A percentile compares a stretch with the other conserved stretches of the same genome.
phyloP scores from a whole-genome alignment of 2,888 invertebrate genomes.

The Pterostichus madidus region DNA sequence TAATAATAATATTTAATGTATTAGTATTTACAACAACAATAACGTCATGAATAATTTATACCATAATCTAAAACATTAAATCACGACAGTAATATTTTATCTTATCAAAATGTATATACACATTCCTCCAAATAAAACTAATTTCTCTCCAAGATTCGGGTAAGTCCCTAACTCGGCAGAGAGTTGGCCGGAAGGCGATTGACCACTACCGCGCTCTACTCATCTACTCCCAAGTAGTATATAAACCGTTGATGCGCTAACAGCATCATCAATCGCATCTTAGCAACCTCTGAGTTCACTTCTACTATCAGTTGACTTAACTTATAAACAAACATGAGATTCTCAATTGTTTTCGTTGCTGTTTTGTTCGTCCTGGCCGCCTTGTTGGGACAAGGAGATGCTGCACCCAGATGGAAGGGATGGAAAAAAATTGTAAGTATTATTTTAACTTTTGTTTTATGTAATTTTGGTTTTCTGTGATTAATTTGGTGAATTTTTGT shows the following conservation, averaged over 20 bases:
- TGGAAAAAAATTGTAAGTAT: conserved; percentile 72
- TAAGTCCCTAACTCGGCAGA: neutral
- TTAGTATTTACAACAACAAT: no score
- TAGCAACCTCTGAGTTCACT: conserved; percentile 7
- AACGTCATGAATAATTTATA: no score
- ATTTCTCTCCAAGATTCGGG: neutral
- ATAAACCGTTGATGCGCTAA: neutral
- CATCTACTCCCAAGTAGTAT: neutral
- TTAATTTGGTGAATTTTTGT: conserved; percentile 9
- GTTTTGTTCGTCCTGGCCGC: conserved; percentile 68
- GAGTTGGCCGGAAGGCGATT: neutral
- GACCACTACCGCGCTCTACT: conserved; percentile 1
- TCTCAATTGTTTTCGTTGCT: conserved; percentile 68
- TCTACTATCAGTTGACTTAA: neutral
- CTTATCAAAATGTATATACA: no score
- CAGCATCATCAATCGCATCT: conserved; percentile 8
- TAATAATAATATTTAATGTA: no score
- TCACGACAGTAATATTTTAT: no score
- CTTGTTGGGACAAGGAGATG: conserved; percentile 68
- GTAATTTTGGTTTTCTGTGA: neutral
- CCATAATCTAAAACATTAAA: no score
- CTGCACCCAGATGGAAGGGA: conserved; percentile 71
- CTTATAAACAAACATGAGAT: conserved; percentile 67
- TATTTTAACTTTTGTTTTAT: conserved; percentile 2
- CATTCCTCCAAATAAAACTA: no score